Evolutionary conservation across 1,140 invertebrate species (phyloP).

Genomic region (Atta texana): DNA sequence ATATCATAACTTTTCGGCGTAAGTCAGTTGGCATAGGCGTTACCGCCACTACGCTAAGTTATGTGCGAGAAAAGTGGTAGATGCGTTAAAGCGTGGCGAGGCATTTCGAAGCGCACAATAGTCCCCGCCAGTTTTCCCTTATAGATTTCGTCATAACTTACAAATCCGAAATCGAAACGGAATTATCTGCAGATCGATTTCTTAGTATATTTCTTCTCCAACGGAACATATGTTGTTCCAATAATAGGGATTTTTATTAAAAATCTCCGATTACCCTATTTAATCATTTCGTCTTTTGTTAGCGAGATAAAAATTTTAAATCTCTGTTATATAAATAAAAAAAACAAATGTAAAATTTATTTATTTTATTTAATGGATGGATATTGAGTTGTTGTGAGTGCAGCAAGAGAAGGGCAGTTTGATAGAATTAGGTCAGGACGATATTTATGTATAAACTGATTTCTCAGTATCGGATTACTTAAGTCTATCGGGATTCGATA

Average conservation of each 20-base stretch:
- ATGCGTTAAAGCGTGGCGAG: constrained; percentile 69
- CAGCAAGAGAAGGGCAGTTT: neutral
- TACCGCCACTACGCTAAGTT: constrained; percentile 71
- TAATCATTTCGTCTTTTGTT: neutral
- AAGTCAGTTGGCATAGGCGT: constrained; percentile 76
- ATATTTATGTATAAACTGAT: constrained; percentile 32
- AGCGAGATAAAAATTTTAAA: neutral
- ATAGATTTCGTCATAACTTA: constrained; percentile 64
- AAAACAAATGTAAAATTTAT: neutral
- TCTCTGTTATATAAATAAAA: neutral
- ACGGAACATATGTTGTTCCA: constrained; percentile 31
- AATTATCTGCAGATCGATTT: constrained; percentile 48
- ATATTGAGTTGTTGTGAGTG: constrained; percentile 6
- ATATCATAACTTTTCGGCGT: constrained; percentile 73
- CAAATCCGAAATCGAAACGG: constrained; percentile 51
- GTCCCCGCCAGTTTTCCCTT: neutral
- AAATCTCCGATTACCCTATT: neutral
- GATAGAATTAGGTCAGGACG: constrained; percentile 44
- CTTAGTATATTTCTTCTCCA: neutral
- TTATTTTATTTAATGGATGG: neutral
- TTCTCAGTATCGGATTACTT: constrained; percentile 64
- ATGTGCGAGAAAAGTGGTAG: constrained; percentile 72
- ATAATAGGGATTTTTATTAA: constrained; percentile 8
- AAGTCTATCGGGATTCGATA: constrained; percentile 44
- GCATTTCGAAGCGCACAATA: constrained; percentile 73